These are phyloP conservation scores for Phlogophora meticulosa DNA, from an alignment of 2,888 invertebrate genomes.

Conservation along the genomic window DNA sequence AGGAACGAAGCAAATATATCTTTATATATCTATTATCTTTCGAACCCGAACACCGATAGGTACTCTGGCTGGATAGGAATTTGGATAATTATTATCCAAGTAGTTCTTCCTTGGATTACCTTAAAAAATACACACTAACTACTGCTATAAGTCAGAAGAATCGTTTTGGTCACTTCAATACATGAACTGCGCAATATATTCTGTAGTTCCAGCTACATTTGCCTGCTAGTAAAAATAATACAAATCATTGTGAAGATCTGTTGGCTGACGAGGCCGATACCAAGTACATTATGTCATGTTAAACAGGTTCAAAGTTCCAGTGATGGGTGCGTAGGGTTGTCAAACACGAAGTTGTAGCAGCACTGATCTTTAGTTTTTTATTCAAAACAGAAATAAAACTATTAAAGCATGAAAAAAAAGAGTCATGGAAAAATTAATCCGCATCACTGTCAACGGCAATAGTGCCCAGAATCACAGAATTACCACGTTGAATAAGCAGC, in stretches of 20 bases:
- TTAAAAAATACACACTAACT: no score
- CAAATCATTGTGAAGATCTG: slow-evolving; percentile 38
- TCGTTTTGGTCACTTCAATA: no score
- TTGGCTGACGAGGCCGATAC: slow-evolving; percentile 40
- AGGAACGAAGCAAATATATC: background rate
- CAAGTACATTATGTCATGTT: slow-evolving; percentile 54
- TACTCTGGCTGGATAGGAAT: no score
- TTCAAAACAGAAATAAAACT: background rate
- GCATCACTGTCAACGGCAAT: no score
- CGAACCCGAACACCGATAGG: background rate
- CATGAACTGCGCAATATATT: background rate
- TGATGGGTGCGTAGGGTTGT: slow-evolving; percentile 45
- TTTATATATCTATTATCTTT: no score
- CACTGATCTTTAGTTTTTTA: background rate
- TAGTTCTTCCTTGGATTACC: no score
- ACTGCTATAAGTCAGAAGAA: no score
- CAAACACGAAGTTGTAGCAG: background rate
- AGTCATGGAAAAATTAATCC: no score
- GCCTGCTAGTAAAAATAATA: slow-evolving; percentile 35
- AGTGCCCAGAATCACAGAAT: no score
- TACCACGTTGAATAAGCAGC: no score
- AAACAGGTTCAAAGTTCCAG: slow-evolving; percentile 64
- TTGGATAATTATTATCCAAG: no score
- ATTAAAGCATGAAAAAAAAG: no score
- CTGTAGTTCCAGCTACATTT: slow-evolving; percentile 15